phyloP scores from a whole-genome alignment of 2,797 vertebrate species.

The Fistularia commersonii region DNA sequence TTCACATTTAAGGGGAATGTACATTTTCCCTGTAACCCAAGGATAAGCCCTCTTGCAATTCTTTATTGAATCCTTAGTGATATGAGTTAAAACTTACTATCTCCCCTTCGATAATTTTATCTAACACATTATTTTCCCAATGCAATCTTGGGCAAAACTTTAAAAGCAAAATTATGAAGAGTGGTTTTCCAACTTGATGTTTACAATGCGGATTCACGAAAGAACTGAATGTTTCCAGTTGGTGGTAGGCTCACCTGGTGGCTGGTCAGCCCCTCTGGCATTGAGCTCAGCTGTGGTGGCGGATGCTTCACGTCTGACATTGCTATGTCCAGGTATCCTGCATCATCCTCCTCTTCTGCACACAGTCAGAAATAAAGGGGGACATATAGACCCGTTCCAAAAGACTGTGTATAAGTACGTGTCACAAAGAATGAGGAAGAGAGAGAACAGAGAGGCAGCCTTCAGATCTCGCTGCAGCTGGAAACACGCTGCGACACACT shows the following conservation, averaged over 20 bases:
- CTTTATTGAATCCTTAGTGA: no score
- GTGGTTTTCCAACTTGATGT: no score
- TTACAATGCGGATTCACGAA: no score
- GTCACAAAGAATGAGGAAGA: slow-evolving; percentile 19
- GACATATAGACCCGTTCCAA: slow-evolving; percentile 13
- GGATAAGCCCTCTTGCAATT: no score
- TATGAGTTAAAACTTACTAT: no score
- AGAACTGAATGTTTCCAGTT: no score
- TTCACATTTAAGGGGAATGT: no score
- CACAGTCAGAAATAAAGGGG: slow-evolving; percentile 16
- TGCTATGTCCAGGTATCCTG: slow-evolving; percentile 77
- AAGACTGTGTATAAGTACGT: slow-evolving; percentile 1
- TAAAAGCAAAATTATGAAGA: no score
- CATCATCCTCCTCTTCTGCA: slow-evolving; percentile 79
- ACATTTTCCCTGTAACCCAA: no score
- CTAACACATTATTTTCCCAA: no score
- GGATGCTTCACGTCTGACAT: slow-evolving; percentile 85
- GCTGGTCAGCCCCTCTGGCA: slow-evolving; percentile 88
- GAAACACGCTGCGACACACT: slow-evolving; percentile 48
- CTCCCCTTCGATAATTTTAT: no score
- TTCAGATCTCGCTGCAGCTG: slow-evolving; percentile 57
- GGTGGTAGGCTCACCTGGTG: slow-evolving; percentile 79
- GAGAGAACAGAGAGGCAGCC: slow-evolving; percentile 37
- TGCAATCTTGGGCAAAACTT: no score
- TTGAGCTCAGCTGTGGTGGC: slow-evolving; percentile 86